Evolutionary conservation across 2,113 vertebrate species (phyloP).

Genomic region (Lanius collurio): DNA sequence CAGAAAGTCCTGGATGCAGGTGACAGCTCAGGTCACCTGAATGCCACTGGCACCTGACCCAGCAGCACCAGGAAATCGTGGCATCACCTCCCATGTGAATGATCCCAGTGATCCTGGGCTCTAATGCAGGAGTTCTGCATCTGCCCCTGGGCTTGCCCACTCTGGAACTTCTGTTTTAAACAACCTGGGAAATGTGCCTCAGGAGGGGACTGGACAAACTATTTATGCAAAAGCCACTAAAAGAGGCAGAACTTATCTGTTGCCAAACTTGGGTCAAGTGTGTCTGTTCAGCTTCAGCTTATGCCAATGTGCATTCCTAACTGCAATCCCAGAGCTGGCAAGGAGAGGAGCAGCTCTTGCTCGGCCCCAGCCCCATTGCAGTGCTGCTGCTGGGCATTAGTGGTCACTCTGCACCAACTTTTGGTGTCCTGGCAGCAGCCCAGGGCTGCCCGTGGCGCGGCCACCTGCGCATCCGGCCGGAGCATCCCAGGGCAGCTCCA

Average conservation of each 20-base stretch:
- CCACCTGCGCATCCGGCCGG: background rate
- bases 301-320: background rate
- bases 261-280: background rate
- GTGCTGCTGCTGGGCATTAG: background rate
- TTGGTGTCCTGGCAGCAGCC: background rate
- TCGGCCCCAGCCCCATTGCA: background rate
- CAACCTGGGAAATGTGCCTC: background rate
- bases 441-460: background rate
- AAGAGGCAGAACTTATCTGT: background rate
- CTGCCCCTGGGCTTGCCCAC: background rate
- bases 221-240: background rate
- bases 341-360: background rate
- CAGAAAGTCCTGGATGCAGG: background rate
- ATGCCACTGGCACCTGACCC: background rate
- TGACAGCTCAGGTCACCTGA: background rate
- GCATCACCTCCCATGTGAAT: rapidly evolving
- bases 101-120: rapidly evolving
- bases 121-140: background rate
- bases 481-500: background rate
- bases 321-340: background rate
- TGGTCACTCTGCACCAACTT: background rate
- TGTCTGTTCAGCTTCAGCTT: background rate
- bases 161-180: background rate
- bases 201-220: background rate
- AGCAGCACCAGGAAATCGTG: background rate